Conservation (phyloP, 2,113 vertebrate species). For the Trinectes maculatus region DNA sequence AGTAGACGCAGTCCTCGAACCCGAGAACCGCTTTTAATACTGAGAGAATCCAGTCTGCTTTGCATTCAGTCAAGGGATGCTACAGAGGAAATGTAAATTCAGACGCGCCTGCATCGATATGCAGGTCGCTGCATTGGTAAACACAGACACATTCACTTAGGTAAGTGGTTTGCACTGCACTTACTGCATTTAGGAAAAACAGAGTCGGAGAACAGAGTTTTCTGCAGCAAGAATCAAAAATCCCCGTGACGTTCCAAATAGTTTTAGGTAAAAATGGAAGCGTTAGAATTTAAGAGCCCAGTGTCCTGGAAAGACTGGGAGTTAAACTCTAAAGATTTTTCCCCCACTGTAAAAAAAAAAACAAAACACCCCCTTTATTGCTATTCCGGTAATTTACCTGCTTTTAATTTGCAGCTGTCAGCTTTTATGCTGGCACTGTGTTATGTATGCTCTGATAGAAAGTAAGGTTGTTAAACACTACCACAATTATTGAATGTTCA, state of each 20-base stretch:
- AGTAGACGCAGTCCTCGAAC: conserved; percentile 70
- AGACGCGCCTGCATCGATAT: conserved; percentile 60
- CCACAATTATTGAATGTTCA: conserved; percentile 9
- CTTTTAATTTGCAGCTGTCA: conserved; percentile 2
- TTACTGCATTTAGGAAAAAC: conserved; percentile 65
- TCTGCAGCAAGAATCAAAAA: conserved; percentile 60
- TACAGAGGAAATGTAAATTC: conserved; percentile 64
- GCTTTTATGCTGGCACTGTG: conserved; percentile 3
- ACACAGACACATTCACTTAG: conserved; percentile 56
- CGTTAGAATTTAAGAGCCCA: conserved; percentile 25
- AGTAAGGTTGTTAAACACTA: background rate
- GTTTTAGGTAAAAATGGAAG: conserved; percentile 53
- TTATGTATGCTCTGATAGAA: background rate
- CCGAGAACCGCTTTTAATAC: conserved; percentile 49
- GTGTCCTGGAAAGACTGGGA: conserved; percentile 37
- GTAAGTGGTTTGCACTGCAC: conserved; percentile 67
- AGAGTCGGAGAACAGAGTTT: conserved; percentile 48
- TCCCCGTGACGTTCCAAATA: conserved; percentile 69
- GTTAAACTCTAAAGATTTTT: conserved; percentile 8
- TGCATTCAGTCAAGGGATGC: conserved; percentile 42
- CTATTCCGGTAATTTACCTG: background rate
- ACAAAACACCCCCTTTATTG: background rate
- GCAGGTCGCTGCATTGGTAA: conserved; percentile 53
- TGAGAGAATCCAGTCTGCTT: conserved; percentile 52
- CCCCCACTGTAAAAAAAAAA: background rate